phyloP scores from a whole-genome alignment of 1,140 invertebrate genomes.

The Drosophila nannoptera region DNA sequence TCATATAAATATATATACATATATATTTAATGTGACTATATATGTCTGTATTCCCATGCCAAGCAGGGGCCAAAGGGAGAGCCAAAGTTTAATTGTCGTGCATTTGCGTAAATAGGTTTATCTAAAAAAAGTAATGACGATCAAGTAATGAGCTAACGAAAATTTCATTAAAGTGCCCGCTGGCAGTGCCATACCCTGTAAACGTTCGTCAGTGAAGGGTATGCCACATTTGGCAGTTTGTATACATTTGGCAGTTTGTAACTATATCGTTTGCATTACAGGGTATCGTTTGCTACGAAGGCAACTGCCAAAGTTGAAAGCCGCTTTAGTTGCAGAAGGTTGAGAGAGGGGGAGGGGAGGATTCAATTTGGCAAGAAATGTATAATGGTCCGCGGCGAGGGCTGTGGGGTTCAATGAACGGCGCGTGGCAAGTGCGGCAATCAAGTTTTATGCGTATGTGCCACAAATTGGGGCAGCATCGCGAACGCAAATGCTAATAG shows the following conservation, averaged over 20 bases:
- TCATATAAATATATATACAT: neutral
- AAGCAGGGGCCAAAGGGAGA: constrained; percentile 8
- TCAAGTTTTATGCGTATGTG: constrained; percentile 30
- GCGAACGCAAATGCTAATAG: constrained; percentile 8
- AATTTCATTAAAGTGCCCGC: constrained; percentile 26
- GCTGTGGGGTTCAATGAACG: constrained; percentile 42
- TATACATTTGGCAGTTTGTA: constrained; percentile 5
- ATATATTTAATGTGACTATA: neutral
- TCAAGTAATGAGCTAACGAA: constrained; percentile 32
- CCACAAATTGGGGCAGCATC: constrained; percentile 33
- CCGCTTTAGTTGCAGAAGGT: constrained; percentile 32
- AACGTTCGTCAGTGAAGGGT: neutral
- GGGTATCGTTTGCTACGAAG: neutral
- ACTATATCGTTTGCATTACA: constrained; percentile 20
- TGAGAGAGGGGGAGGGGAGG: constrained; percentile 11
- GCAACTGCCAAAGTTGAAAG: constrained; percentile 42
- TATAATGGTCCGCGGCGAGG: neutral
- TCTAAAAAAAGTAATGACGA: constrained; percentile 16
- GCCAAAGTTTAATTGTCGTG: constrained; percentile 36
- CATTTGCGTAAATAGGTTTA: constrained; percentile 56
- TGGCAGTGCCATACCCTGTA: constrained; percentile 3
- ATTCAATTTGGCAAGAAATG: constrained; percentile 48
- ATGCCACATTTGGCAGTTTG: neutral
- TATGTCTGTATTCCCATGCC: neutral
- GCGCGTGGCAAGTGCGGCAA: constrained; percentile 23